These are phyloP conservation scores for Oncorhynchus nerka DNA, from an alignment of 2,113 vertebrate genomes.

Conservation along the genomic window DNA sequence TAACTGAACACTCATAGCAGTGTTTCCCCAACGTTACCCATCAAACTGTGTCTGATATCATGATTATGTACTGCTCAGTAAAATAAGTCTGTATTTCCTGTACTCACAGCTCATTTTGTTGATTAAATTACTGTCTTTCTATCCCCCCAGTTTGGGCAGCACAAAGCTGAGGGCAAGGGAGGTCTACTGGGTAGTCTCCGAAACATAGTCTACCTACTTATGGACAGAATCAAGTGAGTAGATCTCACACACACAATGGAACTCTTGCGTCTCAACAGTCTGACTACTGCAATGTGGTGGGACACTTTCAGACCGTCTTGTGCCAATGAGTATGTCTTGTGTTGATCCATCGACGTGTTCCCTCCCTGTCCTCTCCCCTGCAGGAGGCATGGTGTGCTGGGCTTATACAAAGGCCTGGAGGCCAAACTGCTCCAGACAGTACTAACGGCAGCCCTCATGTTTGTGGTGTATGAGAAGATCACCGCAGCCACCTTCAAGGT, in stretches of 20 bases:
- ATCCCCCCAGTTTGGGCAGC: conserved; percentile 73
- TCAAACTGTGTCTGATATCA: not conserved
- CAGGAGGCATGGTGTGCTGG: conserved; percentile 67
- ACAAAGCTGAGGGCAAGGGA: conserved; percentile 67
- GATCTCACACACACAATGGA: not conserved
- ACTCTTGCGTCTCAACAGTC: not conserved
- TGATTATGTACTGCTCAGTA: not conserved
- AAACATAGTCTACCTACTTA: conserved; percentile 65
- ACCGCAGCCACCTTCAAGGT: conserved; percentile 71
- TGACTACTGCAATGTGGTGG: not conserved
- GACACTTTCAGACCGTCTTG: not conserved
- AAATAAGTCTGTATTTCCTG: no score
- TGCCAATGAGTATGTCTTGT: not conserved
- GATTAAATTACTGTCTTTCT: not conserved
- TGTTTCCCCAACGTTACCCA: not conserved
- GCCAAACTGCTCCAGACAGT: conserved; percentile 81
- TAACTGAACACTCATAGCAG: not conserved
- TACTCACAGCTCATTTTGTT: no score
- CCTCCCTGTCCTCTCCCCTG: not conserved
- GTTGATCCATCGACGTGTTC: not conserved
- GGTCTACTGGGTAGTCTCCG: conserved; percentile 65
- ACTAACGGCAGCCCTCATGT: conserved; percentile 80
- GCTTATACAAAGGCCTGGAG: conserved; percentile 80
- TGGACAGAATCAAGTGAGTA: conserved; percentile 76
- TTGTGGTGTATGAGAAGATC: conserved; percentile 81